Conservation (phyloP, 1,140 invertebrate genomes). For the Lordiphosa collinella region DNA sequence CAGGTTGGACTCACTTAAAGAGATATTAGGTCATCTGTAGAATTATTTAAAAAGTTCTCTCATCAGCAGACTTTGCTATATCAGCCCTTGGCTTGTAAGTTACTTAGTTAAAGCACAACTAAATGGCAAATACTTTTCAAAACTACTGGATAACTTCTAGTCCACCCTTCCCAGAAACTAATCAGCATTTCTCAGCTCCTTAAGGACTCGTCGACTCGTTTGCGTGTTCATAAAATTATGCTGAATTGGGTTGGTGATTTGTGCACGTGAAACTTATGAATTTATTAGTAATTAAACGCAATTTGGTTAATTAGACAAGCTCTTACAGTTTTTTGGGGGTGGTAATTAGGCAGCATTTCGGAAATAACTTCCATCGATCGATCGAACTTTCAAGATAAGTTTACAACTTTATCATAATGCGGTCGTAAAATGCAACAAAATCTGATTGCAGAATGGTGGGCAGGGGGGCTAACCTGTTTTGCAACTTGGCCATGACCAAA, state of each 20-base stretch:
- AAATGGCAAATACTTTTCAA: not conserved
- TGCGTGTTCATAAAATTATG: constrained; percentile 47
- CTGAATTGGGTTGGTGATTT: constrained; percentile 27
- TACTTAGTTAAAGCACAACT: no score
- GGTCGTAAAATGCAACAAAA: constrained; percentile 45
- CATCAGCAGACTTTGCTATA: no score
- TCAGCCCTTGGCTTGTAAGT: no score
- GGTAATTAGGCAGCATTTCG: constrained; percentile 7
- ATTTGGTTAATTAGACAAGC: constrained; percentile 45
- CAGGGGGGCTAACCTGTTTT: constrained; percentile 22
- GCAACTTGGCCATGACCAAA: constrained; percentile 10
- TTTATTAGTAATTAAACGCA: constrained; percentile 47
- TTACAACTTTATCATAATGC: constrained; percentile 75
- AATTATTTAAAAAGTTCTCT: no score
- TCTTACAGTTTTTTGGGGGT: constrained; percentile 13
- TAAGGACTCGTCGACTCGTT: not conserved
- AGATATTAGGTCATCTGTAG: no score
- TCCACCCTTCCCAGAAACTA: not conserved
- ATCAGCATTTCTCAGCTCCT: not conserved
- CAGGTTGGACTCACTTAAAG: no score
- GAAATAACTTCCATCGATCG: constrained; percentile 13
- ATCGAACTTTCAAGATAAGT: constrained; percentile 22
- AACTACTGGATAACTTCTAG: not conserved
- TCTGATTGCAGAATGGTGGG: constrained; percentile 27
- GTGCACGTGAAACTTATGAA: constrained; percentile 36